Percentiles rank a stretch among this genome's conserved stretches.
phyloP scores from a whole-genome alignment of 35 echinoderm and acorn worm species.

The Lytechinus pictus region DNA sequence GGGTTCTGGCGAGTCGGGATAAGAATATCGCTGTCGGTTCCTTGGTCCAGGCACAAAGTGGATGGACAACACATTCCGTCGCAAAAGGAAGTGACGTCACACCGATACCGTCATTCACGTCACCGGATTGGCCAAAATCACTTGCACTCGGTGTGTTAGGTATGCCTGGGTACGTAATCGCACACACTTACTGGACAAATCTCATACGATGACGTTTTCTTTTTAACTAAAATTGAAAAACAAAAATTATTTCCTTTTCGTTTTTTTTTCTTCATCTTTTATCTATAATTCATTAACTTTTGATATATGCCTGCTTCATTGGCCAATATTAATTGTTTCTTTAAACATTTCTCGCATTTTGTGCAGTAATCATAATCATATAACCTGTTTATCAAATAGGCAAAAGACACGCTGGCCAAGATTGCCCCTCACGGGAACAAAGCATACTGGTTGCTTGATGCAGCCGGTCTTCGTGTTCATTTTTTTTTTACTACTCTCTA shows the following conservation, averaged over 20 bases:
- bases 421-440: not conserved
- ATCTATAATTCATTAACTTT: too few relatives aligned
- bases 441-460: too few relatives aligned
- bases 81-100: constrained; percentile 34
- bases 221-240: too few relatives aligned
- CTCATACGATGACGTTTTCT: too few relatives aligned
- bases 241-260: too few relatives aligned
- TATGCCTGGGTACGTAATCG: constrained; percentile 79
- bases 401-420: too few relatives aligned
- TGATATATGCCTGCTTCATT: not conserved
- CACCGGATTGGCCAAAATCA: constrained; percentile 52
- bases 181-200: too few relatives aligned
- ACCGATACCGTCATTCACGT: constrained; percentile 55
- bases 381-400: too few relatives aligned
- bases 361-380: too few relatives aligned
- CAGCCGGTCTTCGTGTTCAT: not conserved
- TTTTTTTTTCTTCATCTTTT: too few relatives aligned
- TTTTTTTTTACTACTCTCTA: not conserved
- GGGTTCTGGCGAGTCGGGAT: constrained; percentile 81
- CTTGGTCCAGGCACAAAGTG: constrained; percentile 46
- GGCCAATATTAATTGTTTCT: not conserved
- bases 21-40: constrained; percentile 58
- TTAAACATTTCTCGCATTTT: too few relatives aligned
- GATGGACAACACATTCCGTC: constrained; percentile 73
- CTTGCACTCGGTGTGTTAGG: constrained; percentile 73